phyloP scores from a whole-genome alignment of 2,888 invertebrate genomes.

The Dromius quadrimaculatus region DNA sequence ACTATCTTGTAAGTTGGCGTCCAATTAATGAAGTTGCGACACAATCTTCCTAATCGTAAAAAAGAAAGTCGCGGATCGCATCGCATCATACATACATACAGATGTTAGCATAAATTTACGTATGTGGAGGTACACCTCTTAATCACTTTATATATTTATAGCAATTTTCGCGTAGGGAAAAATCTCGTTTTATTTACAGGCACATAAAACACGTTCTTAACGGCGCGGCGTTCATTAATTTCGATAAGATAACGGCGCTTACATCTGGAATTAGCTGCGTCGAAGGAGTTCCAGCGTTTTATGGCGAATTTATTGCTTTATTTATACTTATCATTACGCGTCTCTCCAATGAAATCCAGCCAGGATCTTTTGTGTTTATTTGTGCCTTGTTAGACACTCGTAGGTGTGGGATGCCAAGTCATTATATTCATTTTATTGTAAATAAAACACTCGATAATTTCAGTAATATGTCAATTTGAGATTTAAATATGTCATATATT shows the following conservation, averaged over 20 bases:
- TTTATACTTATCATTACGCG: slow-evolving; percentile 51
- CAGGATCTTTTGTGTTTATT: slow-evolving; percentile 45
- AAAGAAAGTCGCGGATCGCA: slow-evolving; percentile 31
- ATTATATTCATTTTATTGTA: slow-evolving; percentile 48
- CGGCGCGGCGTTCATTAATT: slow-evolving; percentile 49
- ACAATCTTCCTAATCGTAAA: slow-evolving; percentile 10
- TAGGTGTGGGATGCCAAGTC: slow-evolving; percentile 45
- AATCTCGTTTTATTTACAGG: slow-evolving; percentile 36
- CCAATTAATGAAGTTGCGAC: slow-evolving; percentile 13
- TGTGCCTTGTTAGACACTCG: slow-evolving; percentile 42
- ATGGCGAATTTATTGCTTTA: slow-evolving; percentile 51
- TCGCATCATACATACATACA: slow-evolving; percentile 24
- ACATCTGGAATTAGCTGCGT: slow-evolving; percentile 47
- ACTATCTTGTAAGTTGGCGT: slow-evolving; percentile 11
- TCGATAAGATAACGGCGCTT: slow-evolving; percentile 49
- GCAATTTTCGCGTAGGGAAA: slow-evolving; percentile 34
- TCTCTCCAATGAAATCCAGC: slow-evolving; percentile 42
- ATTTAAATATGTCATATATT: slow-evolving; percentile 41
- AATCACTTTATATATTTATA: slow-evolving; percentile 44
- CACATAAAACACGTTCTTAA: slow-evolving; percentile 44
- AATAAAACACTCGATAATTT: slow-evolving; percentile 40
- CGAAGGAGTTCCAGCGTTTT: slow-evolving; percentile 47
- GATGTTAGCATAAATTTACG: slow-evolving; percentile 42
- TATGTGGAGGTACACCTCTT: slow-evolving; percentile 19
- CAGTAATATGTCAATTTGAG: slow-evolving; percentile 38